These are phyloP conservation scores for Drosophila paramelanica DNA, from an alignment of 2,888 invertebrate genomes.

Conservation along the genomic window DNA sequence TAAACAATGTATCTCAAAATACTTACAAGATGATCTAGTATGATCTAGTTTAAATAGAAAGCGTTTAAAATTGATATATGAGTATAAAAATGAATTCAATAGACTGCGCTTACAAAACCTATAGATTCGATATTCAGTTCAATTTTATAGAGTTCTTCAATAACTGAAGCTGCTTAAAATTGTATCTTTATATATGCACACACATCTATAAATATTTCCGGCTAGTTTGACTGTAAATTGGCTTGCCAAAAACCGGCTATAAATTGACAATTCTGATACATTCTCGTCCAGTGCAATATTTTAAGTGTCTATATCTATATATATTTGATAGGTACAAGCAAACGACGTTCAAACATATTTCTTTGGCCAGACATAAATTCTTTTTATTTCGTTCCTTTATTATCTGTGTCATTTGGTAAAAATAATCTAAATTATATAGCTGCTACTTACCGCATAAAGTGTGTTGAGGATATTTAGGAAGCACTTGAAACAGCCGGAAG, in stretches of 20 bases:
- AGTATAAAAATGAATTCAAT: too few species aligned
- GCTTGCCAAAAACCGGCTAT: slow-evolving; percentile 39
- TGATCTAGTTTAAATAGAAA: too few species aligned
- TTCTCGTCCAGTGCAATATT: neutral
- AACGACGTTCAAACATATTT: neutral
- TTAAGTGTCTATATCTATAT: neutral
- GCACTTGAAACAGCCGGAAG: slow-evolving; percentile 74
- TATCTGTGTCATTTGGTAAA: too few species aligned
- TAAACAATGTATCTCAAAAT: too few species aligned
- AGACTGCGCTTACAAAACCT: too few species aligned
- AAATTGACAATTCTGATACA: slow-evolving; percentile 13
- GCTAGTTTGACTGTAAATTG: slow-evolving; percentile 10
- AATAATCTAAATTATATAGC: too few species aligned
- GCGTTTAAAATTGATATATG: too few species aligned
- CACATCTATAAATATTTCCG: neutral
- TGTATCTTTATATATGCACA: neutral
- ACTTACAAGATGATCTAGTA: too few species aligned
- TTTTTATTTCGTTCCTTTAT: too few species aligned
- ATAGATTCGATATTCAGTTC: too few species aligned
- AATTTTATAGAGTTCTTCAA: neutral
- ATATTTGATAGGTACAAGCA: neutral
- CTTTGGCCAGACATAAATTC: neutral
- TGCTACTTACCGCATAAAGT: slow-evolving; percentile 69
- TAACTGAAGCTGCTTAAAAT: neutral
- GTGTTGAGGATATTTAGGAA: slow-evolving; percentile 71